phyloP scores from a whole-genome alignment of 2,113 vertebrate genomes.

The Dicaeum eximium region DNA sequence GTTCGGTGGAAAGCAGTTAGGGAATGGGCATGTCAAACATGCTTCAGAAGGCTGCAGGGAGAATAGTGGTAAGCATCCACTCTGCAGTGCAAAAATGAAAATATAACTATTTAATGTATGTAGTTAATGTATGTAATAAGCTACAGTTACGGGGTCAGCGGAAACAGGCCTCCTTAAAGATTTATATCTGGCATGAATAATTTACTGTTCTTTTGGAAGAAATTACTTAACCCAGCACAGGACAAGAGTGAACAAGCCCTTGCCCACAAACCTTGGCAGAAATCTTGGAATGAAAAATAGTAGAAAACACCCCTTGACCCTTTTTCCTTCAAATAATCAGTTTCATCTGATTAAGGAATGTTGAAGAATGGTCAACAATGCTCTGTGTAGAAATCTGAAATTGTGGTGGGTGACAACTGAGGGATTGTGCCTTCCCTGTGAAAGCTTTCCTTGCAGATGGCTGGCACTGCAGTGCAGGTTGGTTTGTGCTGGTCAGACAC shows the following conservation, averaged over 20 bases:
- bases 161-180: not conserved
- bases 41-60: not conserved
- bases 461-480: not conserved
- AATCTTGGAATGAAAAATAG: not conserved
- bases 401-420: not conserved
- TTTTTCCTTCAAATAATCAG: not conserved
- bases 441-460: not conserved
- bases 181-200: not conserved
- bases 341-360: not conserved
- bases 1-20: not conserved
- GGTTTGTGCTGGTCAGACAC: fast-evolving
- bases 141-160: not conserved
- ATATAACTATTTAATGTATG: not conserved
- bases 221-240: not conserved
- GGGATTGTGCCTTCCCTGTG: not conserved
- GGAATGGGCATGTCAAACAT: not conserved
- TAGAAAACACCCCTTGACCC: not conserved
- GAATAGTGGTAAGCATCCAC: not conserved
- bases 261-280: not conserved
- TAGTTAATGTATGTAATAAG: not conserved
- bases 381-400: not conserved
- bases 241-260: not conserved
- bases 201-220: not conserved
- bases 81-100: not conserved
- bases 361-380: not conserved